Conservation (phyloP, 2,113 vertebrate species). For the Glaucomys volans region DNA sequence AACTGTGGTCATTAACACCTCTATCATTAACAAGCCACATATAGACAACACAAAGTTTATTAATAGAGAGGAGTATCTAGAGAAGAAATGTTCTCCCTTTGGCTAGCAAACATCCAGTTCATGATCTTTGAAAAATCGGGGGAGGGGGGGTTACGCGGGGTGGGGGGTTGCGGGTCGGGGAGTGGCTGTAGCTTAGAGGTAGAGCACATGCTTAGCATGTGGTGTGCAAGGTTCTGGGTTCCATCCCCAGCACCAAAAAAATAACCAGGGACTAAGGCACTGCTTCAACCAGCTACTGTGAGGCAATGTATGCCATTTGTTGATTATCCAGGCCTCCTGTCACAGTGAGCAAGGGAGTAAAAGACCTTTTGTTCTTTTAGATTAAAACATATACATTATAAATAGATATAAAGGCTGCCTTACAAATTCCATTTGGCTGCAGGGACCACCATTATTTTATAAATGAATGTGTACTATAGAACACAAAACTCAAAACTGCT, state of each 20-base stretch:
- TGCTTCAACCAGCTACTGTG: constrained; percentile 39
- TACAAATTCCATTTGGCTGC: constrained; percentile 20
- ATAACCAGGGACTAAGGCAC: constrained; percentile 42
- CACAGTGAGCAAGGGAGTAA: constrained; percentile 30
- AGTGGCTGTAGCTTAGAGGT: background rate
- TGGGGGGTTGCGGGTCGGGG: too few species aligned
- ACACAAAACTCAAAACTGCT: constrained; percentile 35
- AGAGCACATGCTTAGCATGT: background rate
- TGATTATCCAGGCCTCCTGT: background rate
- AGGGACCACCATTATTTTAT: background rate
- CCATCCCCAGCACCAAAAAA: background rate
- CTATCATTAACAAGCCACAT: constrained; percentile 79
- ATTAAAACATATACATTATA: constrained; percentile 31
- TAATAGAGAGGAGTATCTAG: constrained; percentile 67
- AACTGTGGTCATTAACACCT: constrained; percentile 77
- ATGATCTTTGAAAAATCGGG: constrained; percentile 60
- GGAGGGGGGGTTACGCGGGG: background rate
- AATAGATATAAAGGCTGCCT: background rate
- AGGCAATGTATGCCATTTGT: background rate
- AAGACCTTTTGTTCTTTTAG: constrained; percentile 33
- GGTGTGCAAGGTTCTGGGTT: background rate
- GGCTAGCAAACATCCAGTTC: constrained; percentile 34
- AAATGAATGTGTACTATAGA: background rate
- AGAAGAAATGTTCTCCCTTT: constrained; percentile 46
- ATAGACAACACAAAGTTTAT: constrained; percentile 76